Evolutionary conservation across 2,888 invertebrate genomes (phyloP).

Genomic region (Harmothoe impar): DNA sequence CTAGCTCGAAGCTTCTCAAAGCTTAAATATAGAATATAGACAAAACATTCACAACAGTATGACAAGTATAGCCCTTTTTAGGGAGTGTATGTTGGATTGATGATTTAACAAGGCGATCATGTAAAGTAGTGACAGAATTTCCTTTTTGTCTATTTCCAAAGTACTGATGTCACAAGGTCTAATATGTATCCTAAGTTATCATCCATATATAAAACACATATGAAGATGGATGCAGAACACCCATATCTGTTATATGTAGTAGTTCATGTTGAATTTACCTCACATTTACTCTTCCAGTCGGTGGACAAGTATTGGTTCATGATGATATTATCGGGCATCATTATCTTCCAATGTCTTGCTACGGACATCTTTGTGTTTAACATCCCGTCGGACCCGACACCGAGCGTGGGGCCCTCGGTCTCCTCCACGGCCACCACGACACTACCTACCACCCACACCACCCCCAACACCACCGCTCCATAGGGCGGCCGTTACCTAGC

Average conservation of each 20-base stretch:
- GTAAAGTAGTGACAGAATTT: no score
- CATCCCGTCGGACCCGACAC: background rate
- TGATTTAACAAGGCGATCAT: no score
- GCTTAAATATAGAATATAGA: no score
- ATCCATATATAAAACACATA: slow-evolving; percentile 61
- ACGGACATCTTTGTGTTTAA: slow-evolving; percentile 79
- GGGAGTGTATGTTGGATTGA: no score
- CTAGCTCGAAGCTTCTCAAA: no score
- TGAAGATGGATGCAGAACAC: slow-evolving; percentile 78
- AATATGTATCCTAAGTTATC: no score
- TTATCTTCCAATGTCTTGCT: slow-evolving; percentile 79
- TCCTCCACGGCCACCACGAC: background rate
- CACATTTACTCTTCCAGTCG: slow-evolving; percentile 73
- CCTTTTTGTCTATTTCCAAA: no score
- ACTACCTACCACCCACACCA: background rate
- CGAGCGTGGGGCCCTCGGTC: background rate
- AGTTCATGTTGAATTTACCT: slow-evolving; percentile 79
- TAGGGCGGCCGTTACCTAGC: no score
- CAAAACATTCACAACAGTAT: no score
- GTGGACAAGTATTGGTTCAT: slow-evolving; percentile 81
- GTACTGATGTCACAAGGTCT: no score
- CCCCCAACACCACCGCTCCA: background rate
- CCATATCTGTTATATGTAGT: no score
- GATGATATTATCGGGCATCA: slow-evolving; percentile 76
- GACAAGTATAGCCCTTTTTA: no score